phyloP scores from a whole-genome alignment of 2,113 vertebrate species.

The Rynchops niger region DNA sequence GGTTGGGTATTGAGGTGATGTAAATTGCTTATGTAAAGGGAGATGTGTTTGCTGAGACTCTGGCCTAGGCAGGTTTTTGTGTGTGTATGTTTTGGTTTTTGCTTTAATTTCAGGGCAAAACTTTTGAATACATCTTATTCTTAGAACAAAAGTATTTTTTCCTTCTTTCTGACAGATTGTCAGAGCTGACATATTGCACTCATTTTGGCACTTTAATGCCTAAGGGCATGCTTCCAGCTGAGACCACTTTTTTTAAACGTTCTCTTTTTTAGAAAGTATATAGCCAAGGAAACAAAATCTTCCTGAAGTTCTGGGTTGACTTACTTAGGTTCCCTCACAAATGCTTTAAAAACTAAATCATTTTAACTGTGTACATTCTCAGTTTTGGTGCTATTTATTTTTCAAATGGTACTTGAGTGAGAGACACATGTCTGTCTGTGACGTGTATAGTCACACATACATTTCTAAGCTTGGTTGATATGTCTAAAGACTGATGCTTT shows the following conservation, averaged over 20 bases:
- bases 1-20: neutral
- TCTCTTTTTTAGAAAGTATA: neutral
- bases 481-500: neutral
- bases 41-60: neutral
- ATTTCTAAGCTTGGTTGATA: neutral
- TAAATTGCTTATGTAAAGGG: neutral
- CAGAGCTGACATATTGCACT: neutral
- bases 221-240: neutral
- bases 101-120: neutral
- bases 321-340: neutral
- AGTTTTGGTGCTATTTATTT: neutral
- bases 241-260: neutral
- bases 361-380: neutral
- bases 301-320: neutral
- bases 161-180: neutral
- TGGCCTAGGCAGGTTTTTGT: neutral
- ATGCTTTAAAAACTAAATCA: neutral
- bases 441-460: neutral
- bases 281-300: neutral
- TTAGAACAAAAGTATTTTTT: neutral
- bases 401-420: neutral
- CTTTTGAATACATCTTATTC: neutral
- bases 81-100: no score
- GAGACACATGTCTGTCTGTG: neutral
- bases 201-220: neutral